A percentile compares a stretch with the other conserved stretches of the same genome.
phyloP scores from a whole-genome alignment of 30 jellyfish, hydroid and myxozoan species.

The Hydra vulgaris region DNA sequence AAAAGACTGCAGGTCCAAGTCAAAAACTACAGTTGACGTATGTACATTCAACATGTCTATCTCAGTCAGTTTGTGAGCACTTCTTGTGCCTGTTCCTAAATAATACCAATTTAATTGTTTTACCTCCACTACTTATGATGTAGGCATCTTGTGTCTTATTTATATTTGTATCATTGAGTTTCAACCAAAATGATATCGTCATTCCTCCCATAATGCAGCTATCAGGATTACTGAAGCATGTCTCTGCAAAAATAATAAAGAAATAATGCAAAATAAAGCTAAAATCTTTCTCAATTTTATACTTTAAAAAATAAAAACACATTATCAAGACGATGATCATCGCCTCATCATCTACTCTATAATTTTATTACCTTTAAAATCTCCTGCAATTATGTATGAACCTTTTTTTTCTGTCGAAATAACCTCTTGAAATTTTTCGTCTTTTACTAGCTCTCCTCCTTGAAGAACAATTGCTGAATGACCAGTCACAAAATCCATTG shows the following conservation, averaged over 20 bases:
- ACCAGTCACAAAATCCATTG: constrained; percentile 78
- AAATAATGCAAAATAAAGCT: too few relatives aligned
- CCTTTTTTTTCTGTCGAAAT: constrained; percentile 74
- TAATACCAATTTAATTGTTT: too few relatives aligned
- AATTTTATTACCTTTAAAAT: constrained; percentile 80
- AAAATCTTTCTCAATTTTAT: not conserved
- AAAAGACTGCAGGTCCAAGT: too few relatives aligned
- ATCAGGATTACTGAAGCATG: constrained; percentile 98
- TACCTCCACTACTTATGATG: constrained; percentile 87
- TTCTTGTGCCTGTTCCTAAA: too few relatives aligned
- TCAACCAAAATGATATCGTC: constrained; percentile 75
- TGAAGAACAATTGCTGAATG: constrained; percentile 62
- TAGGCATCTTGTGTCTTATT: constrained; percentile 79
- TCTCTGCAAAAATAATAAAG: constrained; percentile 38
- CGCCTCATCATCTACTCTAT: too few relatives aligned
- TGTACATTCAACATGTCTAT: too few relatives aligned
- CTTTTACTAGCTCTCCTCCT: constrained; percentile 32
- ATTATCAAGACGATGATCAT: not conserved
- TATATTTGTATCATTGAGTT: constrained; percentile 38
- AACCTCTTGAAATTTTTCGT: constrained; percentile 13
- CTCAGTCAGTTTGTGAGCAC: too few relatives aligned
- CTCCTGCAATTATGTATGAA: constrained; percentile 75
- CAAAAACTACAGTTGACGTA: too few relatives aligned
- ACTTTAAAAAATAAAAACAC: not conserved
- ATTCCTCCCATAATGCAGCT: constrained; percentile 91